phyloP scores from a whole-genome alignment of 2,113 vertebrate genomes.

The Heterochromis multidens region DNA sequence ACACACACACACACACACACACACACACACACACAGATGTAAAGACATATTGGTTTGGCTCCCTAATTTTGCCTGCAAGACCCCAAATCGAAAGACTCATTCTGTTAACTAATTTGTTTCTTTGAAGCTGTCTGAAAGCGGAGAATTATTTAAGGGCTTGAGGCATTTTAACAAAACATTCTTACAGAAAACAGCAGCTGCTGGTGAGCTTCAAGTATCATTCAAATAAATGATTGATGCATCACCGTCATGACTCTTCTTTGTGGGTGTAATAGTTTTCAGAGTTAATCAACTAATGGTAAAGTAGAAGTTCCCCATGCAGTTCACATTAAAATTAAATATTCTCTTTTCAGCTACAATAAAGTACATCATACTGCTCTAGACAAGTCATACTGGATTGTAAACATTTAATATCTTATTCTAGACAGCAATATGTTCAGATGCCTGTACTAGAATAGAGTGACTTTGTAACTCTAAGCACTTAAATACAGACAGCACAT shows the following conservation, averaged over 20 bases:
- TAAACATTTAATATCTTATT: neutral
- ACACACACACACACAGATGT: neutral
- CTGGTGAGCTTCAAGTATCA: neutral
- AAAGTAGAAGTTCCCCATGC: neutral
- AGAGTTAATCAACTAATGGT: neutral
- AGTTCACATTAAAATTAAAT: neutral
- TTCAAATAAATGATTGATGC: neutral
- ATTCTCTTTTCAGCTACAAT: neutral
- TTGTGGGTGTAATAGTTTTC: neutral
- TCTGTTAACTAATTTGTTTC: neutral
- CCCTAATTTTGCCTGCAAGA: constrained; percentile 21
- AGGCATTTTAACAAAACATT: neutral
- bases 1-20: neutral
- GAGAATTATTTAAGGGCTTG: neutral
- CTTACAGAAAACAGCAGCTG: neutral
- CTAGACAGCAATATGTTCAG: neutral
- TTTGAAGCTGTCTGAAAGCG: neutral
- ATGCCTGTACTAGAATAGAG: neutral
- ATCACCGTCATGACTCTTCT: neutral
- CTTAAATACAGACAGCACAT: neutral
- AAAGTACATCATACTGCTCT: neutral
- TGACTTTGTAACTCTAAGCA: neutral
- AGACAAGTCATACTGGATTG: neutral
- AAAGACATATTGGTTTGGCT: neutral
- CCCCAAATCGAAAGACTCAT: neutral